Evolutionary conservation across 2,113 vertebrate species (phyloP).

Genomic region (Hoplias malabaricus): DNA sequence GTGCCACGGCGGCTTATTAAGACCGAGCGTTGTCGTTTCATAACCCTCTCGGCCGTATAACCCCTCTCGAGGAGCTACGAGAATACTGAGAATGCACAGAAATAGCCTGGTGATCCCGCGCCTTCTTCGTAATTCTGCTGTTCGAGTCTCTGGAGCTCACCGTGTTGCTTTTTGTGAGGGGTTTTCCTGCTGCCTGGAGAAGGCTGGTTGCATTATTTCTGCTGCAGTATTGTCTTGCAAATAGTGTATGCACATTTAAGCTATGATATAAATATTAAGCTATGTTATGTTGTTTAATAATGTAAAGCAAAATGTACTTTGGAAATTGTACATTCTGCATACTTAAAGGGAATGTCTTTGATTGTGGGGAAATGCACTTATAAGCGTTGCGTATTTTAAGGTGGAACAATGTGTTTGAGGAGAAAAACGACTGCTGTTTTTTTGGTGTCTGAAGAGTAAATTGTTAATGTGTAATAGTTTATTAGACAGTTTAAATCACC

Average conservation of each 20-base stretch:
- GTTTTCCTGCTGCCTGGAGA: neutral
- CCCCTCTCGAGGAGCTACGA: constrained; percentile 10
- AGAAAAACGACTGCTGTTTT: no score
- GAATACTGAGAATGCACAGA: constrained; percentile 11
- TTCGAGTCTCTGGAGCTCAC: neutral
- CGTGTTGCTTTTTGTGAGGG: neutral
- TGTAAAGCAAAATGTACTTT: no score
- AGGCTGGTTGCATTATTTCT: neutral
- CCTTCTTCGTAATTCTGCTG: neutral
- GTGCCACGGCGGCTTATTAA: neutral
- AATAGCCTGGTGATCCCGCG: neutral
- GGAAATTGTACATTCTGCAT: no score
- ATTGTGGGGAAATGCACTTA: no score
- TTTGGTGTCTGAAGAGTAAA: no score
- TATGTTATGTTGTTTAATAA: neutral
- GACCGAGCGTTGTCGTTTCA: neutral
- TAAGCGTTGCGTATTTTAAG: no score
- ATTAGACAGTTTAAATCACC: no score
- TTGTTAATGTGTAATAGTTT: no score
- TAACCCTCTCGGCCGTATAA: constrained; percentile 9
- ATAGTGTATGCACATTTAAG: no score
- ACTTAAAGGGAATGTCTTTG: no score
- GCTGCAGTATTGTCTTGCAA: no score
- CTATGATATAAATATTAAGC: neutral
- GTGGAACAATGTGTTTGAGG: no score